Base-by-base conservation (phyloP, 2,888 invertebrate genomes). In the Lycocerus yunnanus region DNA sequence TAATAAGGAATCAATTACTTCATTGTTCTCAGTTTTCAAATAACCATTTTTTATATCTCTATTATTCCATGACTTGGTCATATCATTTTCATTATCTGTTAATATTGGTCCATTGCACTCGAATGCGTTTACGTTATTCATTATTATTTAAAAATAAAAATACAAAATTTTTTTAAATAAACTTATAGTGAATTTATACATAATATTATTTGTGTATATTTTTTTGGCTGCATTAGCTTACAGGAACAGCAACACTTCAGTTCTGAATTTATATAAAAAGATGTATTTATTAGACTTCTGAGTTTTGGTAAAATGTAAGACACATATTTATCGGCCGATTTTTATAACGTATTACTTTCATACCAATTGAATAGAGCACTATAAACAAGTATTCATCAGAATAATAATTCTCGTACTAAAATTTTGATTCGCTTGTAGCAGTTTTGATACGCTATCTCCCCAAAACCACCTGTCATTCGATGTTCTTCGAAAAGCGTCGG, bases 11-110 rank as follows among this genome's bases (percentile, higher is more conserved):
- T 82, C 83, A 61, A 78, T 81, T 58, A 80, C 80, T 73, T 81
- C 80, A 58, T 72, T 68, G 21, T 75, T 78, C 65, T 79, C 80
- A 73, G 78, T 74, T 73, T 81, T 82, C 73, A 85, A 78, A 76
- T 82, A 85, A 63, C 85, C 84, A 76, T 84, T 85, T 78, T 85
- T 85, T 80, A 83, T 58, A 76, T 81, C 81, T 66, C 73, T 78
- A 60, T 74, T 75, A 73, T 80, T 80, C 80, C 80, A 78, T 43
- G 81, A 81, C 67, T 77, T 77, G 65, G 81, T 82, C 75, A 78
- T 81, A 71, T 78, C 80, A 71, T 80, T 78, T 60, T 81, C 81
- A 71, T 80, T 82, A 76, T 80, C 79, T 83, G 82, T 83, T 77
- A 79, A 81, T 69, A 81, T 80, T 69, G 81, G 81, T 77, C 80